Percentiles rank a stretch among this genome's conserved stretches.
These are phyloP conservation scores for Metellina segmentata DNA, from an alignment of 2,888 invertebrate species.

Conservation along the genomic window DNA sequence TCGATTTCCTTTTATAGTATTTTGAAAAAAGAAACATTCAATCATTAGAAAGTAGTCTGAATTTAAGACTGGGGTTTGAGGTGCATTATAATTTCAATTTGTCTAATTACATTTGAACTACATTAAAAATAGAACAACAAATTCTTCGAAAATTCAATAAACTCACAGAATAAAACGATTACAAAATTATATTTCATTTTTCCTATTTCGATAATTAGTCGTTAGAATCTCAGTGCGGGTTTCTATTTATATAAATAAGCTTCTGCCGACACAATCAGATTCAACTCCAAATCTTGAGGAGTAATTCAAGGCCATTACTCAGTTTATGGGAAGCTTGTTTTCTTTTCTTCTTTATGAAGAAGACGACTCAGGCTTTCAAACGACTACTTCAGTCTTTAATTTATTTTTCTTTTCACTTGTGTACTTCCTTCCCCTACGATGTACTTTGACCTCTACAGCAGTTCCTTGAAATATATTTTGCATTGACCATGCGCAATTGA, in stretches of 20 bases:
- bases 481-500: background rate
- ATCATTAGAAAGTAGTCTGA: no score
- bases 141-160: no score
- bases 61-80: no score
- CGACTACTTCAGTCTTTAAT: background rate
- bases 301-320: background rate
- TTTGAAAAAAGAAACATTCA: no score
- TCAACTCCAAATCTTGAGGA: background rate
- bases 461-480: background rate
- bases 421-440: background rate
- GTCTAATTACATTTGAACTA: no score
- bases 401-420: background rate
- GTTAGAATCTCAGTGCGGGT: no score
- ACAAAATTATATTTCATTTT: no score
- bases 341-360: background rate
- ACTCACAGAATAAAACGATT: no score
- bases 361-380: background rate
- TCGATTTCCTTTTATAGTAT: no score
- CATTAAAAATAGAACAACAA: no score
- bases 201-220: no score
- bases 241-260: background rate
- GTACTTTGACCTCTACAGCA: background rate
- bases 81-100: no score
- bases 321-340: background rate
- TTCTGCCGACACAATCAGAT: background rate